Evolutionary conservation across 2,797 vertebrate genomes (phyloP), one percentile per base, ranked within the genome.

Genomic region (Amblyopsis hoosieri): DNA sequence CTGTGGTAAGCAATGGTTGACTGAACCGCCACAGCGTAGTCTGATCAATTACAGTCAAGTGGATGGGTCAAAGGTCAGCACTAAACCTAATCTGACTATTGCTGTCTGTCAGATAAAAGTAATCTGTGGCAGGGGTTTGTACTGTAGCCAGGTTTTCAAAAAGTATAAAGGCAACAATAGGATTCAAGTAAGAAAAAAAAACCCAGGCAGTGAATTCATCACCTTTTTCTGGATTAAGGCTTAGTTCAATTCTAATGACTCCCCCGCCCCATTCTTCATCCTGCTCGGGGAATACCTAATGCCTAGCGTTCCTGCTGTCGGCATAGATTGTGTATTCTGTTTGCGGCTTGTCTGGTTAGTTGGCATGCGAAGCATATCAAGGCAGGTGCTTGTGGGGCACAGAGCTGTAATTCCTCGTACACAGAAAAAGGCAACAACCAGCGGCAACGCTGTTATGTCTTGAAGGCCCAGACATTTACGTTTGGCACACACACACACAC

Each of bases 351-450:
- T 80, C 58, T 69, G 62, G 14, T 57, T 76, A 33, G 57, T 90
- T 89, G 79, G 54, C 73, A 89, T 87, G 76, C 85, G 68, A 67
- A 67, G 71, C 75, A 63, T 82, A 73, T 61, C 69, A 64, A 80
- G 60, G 54, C 79, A 83, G 82, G 82, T 87, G 72, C 72, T 74
- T 76, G 61, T 37, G 64, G 78, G 50, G 58, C 61, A 45, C 60
- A 23, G 71, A 57, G 84, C 72, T 78, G 66, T 83, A 80, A 81
- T 86, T 87, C 71, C 69, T 72, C 63, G 81, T 64, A 56, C 67
- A 46, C 17, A 80, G 61, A 73, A 15, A 67, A 45, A 62, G 29
- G 19, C 23, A 54, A 58, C 46, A 47, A 60, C 48, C 13, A 66
- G 23, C 13, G 19, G 57, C 37, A 47, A 17, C 9, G 14, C 29